Evolutionary conservation across 2,113 vertebrate genomes (phyloP).

Genomic region (Colaptes auratus): DNA sequence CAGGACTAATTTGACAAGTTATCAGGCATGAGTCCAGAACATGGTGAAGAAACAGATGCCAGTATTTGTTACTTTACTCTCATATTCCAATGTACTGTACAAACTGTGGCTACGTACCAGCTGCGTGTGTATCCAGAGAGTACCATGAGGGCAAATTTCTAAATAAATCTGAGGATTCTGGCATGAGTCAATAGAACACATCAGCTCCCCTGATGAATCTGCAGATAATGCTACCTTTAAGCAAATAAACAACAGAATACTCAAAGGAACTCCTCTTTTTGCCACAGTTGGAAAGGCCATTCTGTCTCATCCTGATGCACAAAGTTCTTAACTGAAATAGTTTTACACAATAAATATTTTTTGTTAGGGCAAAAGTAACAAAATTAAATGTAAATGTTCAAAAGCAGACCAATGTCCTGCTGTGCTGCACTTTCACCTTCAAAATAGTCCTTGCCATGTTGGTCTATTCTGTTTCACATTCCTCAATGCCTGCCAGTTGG

Average conservation of each 20-base stretch:
- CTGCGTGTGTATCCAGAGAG: not conserved
- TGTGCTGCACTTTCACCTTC: fast-evolving
- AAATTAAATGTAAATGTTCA: fast-evolving
- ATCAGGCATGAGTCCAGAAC: not conserved
- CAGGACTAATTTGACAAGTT: not conserved
- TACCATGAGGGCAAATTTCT: not conserved
- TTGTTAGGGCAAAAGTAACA: not conserved
- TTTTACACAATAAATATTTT: not conserved
- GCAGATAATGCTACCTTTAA: not conserved
- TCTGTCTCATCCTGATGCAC: not conserved
- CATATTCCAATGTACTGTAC: not conserved
- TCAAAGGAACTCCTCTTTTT: not conserved
- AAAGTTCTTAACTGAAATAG: not conserved
- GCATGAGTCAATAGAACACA: not conserved
- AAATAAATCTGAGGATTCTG: not conserved
- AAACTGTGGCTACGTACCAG: not conserved
- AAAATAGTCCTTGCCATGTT: not conserved
- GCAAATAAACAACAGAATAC: not conserved
- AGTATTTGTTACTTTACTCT: not conserved
- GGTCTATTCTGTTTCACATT: not conserved
- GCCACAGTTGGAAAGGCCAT: not conserved
- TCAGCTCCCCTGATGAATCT: not conserved
- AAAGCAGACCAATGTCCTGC: not conserved
- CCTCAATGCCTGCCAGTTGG: not conserved
- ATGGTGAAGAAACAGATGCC: not conserved